Evolutionary conservation across 35 echinoderm and acorn worm genomes (phyloP).

Genomic region (Chiridota heheva): DNA sequence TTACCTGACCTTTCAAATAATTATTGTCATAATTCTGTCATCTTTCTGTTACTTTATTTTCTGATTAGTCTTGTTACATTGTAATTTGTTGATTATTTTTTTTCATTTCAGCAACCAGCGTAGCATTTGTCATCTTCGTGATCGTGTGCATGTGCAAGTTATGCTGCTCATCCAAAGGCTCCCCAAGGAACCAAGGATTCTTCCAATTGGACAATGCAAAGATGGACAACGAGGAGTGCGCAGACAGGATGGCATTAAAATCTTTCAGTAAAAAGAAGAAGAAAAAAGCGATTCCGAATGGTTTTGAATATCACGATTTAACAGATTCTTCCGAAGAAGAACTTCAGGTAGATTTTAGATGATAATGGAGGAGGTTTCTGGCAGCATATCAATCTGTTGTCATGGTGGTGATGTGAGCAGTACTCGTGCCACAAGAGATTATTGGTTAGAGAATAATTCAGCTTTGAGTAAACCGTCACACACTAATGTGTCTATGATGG

Average conservation of each 20-base stretch:
- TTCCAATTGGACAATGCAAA: slow-evolving; percentile 77
- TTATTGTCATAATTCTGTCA: too few species aligned
- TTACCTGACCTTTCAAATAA: too few species aligned
- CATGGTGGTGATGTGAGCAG: too few species aligned
- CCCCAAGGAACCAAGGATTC: slow-evolving; percentile 74
- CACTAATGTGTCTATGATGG: too few species aligned
- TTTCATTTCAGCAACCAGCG: slow-evolving; percentile 48
- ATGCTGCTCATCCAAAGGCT: slow-evolving; percentile 14
- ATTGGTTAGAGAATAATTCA: too few species aligned
- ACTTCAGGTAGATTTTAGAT: slow-evolving; percentile 28
- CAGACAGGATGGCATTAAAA: slow-evolving; percentile 70
- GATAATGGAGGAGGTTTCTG: too few species aligned
- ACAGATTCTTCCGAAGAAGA: slow-evolving; percentile 43
- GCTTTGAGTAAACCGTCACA: too few species aligned
- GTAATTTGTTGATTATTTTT: background rate
- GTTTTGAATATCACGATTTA: slow-evolving; percentile 79
- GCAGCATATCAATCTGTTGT: too few species aligned
- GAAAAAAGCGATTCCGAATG: slow-evolving; percentile 47
- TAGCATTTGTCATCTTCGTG: slow-evolving; percentile 57
- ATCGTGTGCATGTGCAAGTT: slow-evolving; percentile 49
- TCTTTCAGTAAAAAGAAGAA: slow-evolving; percentile 39
- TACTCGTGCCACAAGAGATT: too few species aligned
- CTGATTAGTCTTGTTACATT: too few species aligned
- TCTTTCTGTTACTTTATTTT: too few species aligned
- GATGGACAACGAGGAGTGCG: slow-evolving; percentile 86